Percentiles rank a stretch among this genome's conserved stretches.
Evolutionary conservation across 1,140 invertebrate species (phyloP).

Genomic region (Psilanteris sp.): DNA sequence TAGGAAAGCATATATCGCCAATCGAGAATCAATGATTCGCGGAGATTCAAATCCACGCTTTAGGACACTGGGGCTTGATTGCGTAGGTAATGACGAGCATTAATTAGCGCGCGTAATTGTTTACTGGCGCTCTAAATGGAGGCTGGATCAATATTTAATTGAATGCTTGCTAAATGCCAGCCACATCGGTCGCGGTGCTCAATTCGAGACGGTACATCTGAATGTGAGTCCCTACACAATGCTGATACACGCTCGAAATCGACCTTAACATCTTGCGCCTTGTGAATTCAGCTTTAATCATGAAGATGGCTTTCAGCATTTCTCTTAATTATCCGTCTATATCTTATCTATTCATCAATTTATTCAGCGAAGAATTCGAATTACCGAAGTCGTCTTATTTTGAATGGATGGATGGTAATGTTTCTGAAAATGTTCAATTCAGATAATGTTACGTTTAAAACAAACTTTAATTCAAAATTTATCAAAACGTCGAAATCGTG

Average conservation of each 20-base stretch:
- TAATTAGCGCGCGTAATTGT: slow-evolving; percentile 80
- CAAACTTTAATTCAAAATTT: too few relatives aligned
- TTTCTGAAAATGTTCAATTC: background rate
- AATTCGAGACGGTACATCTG: slow-evolving; percentile 71
- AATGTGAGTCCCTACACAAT: slow-evolving; percentile 66
- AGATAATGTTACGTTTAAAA: background rate
- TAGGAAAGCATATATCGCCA: slow-evolving; percentile 21
- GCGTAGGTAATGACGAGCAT: slow-evolving; percentile 74
- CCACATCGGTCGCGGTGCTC: slow-evolving; percentile 72
- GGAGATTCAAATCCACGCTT: slow-evolving; percentile 49
- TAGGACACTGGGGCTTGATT: slow-evolving; percentile 72
- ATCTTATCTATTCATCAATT: slow-evolving; percentile 31
- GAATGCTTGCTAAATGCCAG: slow-evolving; percentile 78
- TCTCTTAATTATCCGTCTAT: slow-evolving; percentile 47
- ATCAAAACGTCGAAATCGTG: too few relatives aligned
- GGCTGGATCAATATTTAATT: slow-evolving; percentile 79
- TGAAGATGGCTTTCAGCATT: slow-evolving; percentile 40
- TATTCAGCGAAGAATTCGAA: slow-evolving; percentile 11
- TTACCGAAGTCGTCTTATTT: slow-evolving; percentile 6
- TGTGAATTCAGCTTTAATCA: slow-evolving; percentile 47
- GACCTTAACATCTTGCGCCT: slow-evolving; percentile 31
- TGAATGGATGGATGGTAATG: background rate
- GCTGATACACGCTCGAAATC: slow-evolving; percentile 53
- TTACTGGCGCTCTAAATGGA: slow-evolving; percentile 76
- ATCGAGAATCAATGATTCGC: slow-evolving; percentile 56